phyloP scores from a whole-genome alignment of 2,888 invertebrate species.

The Tetragnatha montana region DNA sequence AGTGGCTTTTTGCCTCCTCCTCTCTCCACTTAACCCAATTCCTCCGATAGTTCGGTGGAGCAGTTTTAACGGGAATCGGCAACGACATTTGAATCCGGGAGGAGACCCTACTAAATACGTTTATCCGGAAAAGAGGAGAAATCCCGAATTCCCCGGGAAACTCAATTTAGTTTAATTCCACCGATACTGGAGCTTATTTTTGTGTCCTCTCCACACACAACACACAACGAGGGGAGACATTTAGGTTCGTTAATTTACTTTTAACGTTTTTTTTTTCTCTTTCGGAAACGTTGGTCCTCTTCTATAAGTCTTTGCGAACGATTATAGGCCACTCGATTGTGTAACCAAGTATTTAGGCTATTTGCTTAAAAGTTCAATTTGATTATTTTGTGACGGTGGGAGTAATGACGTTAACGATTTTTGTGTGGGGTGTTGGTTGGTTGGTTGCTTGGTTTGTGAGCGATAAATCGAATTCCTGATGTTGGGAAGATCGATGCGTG shows the following conservation, averaged over 20 bases:
- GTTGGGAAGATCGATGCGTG: background rate
- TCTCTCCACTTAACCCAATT: background rate
- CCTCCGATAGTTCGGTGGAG: conserved; percentile 38
- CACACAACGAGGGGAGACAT: conserved; percentile 23
- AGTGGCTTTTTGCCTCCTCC: conserved; percentile 36
- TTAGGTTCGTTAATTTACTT: conserved; percentile 63
- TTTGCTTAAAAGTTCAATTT: conserved; percentile 62
- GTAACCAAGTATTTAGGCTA: conserved; percentile 61
- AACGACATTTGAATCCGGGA: conserved; percentile 53
- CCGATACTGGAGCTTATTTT: conserved; percentile 62
- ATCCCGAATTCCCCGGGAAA: conserved; percentile 58
- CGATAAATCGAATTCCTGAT: background rate
- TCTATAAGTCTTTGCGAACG: conserved; percentile 44
- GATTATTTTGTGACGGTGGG: conserved; percentile 38
- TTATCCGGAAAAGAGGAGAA: conserved; percentile 58
- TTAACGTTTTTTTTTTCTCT: conserved; percentile 54
- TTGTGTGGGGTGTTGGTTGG: background rate
- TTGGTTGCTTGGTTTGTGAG: background rate
- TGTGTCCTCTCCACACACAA: conserved; percentile 27
- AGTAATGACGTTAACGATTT: background rate
- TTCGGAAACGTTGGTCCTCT: conserved; percentile 25
- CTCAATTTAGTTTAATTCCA: conserved; percentile 68
- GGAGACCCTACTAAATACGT: conserved; percentile 58
- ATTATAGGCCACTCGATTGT: conserved; percentile 52
- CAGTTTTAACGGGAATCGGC: conserved; percentile 3